phyloP scores from a whole-genome alignment of 2,888 invertebrate species.

The Acholoe squamosa region DNA sequence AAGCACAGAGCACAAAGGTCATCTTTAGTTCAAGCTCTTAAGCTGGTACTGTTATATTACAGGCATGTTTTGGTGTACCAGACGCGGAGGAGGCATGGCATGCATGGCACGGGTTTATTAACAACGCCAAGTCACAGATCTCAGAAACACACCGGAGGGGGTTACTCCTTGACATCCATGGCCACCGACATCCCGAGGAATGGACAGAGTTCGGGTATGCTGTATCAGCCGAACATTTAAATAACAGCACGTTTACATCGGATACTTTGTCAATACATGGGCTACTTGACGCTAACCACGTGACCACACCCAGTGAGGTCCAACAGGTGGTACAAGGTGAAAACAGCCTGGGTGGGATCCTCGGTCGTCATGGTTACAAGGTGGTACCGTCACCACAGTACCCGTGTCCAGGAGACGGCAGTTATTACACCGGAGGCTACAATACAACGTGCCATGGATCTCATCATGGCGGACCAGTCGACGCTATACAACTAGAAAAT shows the following conservation, averaged over 20 bases:
- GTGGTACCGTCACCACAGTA: conserved; percentile 70
- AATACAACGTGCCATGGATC: conserved; percentile 70
- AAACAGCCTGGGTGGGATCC: conserved; percentile 68
- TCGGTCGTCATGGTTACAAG: conserved; percentile 68
- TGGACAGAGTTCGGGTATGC: conserved; percentile 70
- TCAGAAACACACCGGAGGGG: conserved; percentile 43
- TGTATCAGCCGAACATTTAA: conserved; percentile 58
- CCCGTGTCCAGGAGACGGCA: conserved; percentile 63
- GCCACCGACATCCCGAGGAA: conserved; percentile 68
- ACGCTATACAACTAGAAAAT: conserved; percentile 69
- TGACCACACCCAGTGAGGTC: not conserved
- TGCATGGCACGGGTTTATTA: conserved; percentile 69
- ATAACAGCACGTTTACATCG: conserved; percentile 38
- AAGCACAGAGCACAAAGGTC: too few relatives aligned
- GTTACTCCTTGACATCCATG: conserved; percentile 71
- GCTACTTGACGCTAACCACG: conserved; percentile 8
- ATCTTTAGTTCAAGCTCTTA: too few relatives aligned
- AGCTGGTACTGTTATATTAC: too few relatives aligned
- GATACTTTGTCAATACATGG: conserved; percentile 63
- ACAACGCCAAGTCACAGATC: conserved; percentile 67
- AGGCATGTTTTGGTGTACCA: conserved; percentile 57
- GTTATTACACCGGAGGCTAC: conserved; percentile 70
- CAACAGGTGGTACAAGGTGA: conserved; percentile 66
- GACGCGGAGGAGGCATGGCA: conserved; percentile 68
- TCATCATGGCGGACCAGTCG: conserved; percentile 66